A percentile compares a stretch with the other conserved stretches of the same genome.
phyloP scores from a whole-genome alignment of 2,888 invertebrate species.

The Automeris io region DNA sequence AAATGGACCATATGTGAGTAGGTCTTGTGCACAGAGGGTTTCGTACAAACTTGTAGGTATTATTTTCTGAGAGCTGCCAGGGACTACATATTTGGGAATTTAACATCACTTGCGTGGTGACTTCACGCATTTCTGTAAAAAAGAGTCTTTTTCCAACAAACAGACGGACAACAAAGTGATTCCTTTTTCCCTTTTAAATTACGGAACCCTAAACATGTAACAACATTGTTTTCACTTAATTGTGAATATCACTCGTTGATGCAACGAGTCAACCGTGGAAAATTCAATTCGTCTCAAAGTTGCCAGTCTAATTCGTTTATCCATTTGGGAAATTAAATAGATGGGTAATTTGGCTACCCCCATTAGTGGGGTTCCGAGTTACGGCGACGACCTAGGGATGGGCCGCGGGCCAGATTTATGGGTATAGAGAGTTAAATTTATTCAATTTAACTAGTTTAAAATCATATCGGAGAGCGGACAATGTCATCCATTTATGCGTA shows the following conservation, averaged over 20 bases:
- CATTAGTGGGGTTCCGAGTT: constrained; percentile 52
- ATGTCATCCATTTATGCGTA: background rate
- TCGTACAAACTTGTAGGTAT: too few relatives aligned
- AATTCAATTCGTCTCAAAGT: constrained; percentile 72
- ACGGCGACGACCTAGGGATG: constrained; percentile 47
- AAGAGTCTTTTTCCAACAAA: too few relatives aligned
- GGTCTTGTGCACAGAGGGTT: too few relatives aligned
- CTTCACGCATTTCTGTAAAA: too few relatives aligned
- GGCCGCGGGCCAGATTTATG: constrained; percentile 59
- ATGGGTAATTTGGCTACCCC: constrained; percentile 73
- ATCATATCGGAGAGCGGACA: background rate
- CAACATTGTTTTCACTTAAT: too few relatives aligned
- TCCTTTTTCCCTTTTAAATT: too few relatives aligned
- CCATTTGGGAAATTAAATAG: constrained; percentile 74
- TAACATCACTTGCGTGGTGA: too few relatives aligned
- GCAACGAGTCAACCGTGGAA: constrained; percentile 61
- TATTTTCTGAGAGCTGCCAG: too few relatives aligned
- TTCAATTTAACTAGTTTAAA: constrained; percentile 22
- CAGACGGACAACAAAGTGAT: too few relatives aligned
- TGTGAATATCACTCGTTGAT: constrained; percentile 14
- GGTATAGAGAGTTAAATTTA: constrained; percentile 38
- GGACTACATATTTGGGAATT: too few relatives aligned
- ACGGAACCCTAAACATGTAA: too few relatives aligned
- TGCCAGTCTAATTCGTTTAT: constrained; percentile 73
- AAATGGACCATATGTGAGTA: too few relatives aligned